phyloP scores from a whole-genome alignment of 2,797 vertebrate genomes.

The Cygnus olor region DNA sequence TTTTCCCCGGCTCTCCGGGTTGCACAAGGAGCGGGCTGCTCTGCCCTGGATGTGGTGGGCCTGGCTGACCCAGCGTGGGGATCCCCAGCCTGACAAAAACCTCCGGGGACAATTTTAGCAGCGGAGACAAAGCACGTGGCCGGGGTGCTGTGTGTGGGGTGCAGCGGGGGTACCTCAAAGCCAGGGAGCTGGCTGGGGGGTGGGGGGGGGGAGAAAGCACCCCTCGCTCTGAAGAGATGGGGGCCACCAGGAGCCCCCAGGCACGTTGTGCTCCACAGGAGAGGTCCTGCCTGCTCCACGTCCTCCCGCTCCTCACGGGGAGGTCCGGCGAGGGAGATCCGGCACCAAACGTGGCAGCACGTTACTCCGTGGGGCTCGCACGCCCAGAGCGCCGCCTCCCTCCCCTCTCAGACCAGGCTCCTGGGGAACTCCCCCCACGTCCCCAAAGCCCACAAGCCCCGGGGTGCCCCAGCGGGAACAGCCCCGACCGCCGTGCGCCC shows the following conservation, averaged over 20 bases:
- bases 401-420: not conserved
- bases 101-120: not conserved
- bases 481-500: too few relatives aligned
- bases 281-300: not conserved
- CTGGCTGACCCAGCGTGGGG: not conserved
- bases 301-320: not conserved
- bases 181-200: too few relatives aligned
- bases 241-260: not conserved
- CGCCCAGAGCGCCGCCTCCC: rapidly evolving
- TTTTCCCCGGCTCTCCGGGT: not conserved
- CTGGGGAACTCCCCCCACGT: too few relatives aligned
- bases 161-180: not conserved
- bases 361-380: too few relatives aligned
- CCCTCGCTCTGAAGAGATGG: too few relatives aligned
- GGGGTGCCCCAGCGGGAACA: too few relatives aligned
- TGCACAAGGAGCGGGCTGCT: not conserved
- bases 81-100: not conserved
- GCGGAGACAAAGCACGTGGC: not conserved
- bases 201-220: too few relatives aligned
- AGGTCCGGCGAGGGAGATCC: not conserved
- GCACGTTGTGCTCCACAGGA: not conserved
- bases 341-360: too few relatives aligned
- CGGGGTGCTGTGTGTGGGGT: rapidly evolving
- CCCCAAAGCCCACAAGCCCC: too few relatives aligned
- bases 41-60: not conserved